Evolutionary conservation across 2,888 invertebrate genomes (phyloP).

Genomic region (Perdita meconis): DNA sequence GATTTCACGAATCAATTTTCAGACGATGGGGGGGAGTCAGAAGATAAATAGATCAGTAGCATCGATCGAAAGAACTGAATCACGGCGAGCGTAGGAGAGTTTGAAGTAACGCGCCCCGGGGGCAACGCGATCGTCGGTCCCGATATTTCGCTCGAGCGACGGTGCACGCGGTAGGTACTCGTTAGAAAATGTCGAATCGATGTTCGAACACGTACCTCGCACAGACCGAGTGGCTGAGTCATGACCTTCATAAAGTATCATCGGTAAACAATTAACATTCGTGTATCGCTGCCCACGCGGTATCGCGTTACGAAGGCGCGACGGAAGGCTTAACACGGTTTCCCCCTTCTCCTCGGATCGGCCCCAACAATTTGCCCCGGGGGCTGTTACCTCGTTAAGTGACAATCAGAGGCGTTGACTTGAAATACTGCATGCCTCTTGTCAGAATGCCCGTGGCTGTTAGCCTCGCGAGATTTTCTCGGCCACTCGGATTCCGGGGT

Average conservation of each 20-base stretch:
- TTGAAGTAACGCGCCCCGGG: constrained; percentile 50
- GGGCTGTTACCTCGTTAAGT: constrained; percentile 82
- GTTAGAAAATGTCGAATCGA: constrained; percentile 77
- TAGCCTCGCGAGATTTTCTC: constrained; percentile 31
- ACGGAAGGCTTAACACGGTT: constrained; percentile 56
- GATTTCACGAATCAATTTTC: constrained; percentile 26
- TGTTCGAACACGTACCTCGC: constrained; percentile 47
- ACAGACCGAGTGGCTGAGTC: constrained; percentile 61
- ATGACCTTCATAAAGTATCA: constrained; percentile 80
- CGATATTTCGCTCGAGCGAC: constrained; percentile 43
- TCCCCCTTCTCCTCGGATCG: constrained; percentile 57
- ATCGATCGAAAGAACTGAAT: constrained; percentile 13
- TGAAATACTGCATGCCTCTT: constrained; percentile 71
- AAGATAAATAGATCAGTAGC: constrained; percentile 47
- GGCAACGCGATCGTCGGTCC: constrained; percentile 41
- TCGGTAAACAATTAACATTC: constrained; percentile 80
- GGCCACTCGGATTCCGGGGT: not conserved
- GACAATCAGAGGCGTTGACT: constrained; percentile 80
- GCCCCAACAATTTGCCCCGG: constrained; percentile 78
- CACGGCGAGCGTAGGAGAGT: constrained; percentile 42
- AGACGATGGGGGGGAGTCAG: no score
- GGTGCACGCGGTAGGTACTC: constrained; percentile 63
- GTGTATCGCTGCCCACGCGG: constrained; percentile 75
- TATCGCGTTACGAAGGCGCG: constrained; percentile 61
- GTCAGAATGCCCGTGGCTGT: constrained; percentile 48